phyloP scores from a whole-genome alignment of 2,888 invertebrate genomes.

The Ashinkailepas kermadecensis region DNA sequence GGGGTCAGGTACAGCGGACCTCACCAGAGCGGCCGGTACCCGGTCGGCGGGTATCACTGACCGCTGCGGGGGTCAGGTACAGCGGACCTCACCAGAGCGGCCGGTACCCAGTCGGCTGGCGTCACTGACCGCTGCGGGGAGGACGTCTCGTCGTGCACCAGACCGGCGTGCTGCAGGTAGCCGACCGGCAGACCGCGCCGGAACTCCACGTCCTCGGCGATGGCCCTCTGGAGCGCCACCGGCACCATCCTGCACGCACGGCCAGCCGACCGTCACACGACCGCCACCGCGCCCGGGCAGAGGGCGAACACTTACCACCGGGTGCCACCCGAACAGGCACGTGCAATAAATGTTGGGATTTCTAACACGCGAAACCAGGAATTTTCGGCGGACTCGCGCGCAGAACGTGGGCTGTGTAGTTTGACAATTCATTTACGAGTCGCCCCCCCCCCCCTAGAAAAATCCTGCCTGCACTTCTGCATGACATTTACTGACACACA shows the following conservation, averaged over 20 bases:
- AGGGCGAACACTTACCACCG: too few relatives aligned
- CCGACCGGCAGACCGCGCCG: slow-evolving; percentile 71
- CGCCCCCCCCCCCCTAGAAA: too few relatives aligned
- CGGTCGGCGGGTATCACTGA: neutral
- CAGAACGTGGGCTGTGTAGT: too few relatives aligned
- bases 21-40: neutral
- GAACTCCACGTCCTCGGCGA: slow-evolving; percentile 60
- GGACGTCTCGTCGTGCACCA: slow-evolving; percentile 53
- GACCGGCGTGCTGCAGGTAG: slow-evolving; percentile 65
- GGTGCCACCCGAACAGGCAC: too few relatives aligned
- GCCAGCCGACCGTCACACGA: neutral
- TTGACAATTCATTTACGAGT: too few relatives aligned
- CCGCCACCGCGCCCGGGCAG: neutral
- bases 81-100: too few relatives aligned
- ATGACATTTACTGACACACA: too few relatives aligned
- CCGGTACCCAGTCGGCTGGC: neutral
- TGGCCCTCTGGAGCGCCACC: slow-evolving; percentile 62
- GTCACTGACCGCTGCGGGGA: slow-evolving; percentile 36
- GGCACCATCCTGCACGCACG: slow-evolving; percentile 54
- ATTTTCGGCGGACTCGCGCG: too few relatives aligned
- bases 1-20: too few relatives aligned
- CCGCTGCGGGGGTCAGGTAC: neutral
- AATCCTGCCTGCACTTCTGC: too few relatives aligned
- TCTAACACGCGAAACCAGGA: too few relatives aligned
- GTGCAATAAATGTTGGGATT: too few relatives aligned